Conservation (phyloP, 2,113 vertebrate species). For the Nibea coibor region DNA sequence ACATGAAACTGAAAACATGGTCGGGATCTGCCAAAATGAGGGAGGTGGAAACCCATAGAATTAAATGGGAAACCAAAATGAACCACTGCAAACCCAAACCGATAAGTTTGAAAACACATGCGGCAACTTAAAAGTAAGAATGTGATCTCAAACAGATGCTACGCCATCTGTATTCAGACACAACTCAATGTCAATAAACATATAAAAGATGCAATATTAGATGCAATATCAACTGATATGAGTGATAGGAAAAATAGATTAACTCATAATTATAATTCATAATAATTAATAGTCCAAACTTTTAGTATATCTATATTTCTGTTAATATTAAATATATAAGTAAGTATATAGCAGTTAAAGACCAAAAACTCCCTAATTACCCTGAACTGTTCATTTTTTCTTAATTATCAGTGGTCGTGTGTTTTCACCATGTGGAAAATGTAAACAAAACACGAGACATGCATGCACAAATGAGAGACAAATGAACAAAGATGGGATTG, state of each 20-base stretch:
- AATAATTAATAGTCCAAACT: no score
- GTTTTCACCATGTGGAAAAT: conserved; percentile 19
- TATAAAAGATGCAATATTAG: neutral
- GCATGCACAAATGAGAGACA: conserved; percentile 84
- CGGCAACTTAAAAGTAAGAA: conserved; percentile 56
- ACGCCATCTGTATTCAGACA: neutral
- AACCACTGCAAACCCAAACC: conserved; percentile 26
- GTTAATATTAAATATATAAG: neutral
- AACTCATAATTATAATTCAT: no score
- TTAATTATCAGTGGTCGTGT: neutral
- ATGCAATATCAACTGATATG: neutral
- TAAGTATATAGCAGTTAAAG: neutral
- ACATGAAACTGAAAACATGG: conserved; percentile 75
- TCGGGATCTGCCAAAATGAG: conserved; percentile 77
- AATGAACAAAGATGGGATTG: conserved; percentile 89
- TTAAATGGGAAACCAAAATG: conserved; percentile 56
- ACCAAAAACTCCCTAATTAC: neutral
- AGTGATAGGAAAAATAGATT: neutral
- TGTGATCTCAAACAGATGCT: neutral
- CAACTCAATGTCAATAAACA: neutral
- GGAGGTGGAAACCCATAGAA: conserved; percentile 55
- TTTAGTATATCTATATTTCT: neutral
- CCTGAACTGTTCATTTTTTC: neutral
- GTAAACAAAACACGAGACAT: conserved; percentile 38
- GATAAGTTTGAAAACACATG: conserved; percentile 60